Base-by-base conservation (phyloP, 2,888 invertebrate genomes). In the Patella caerulea region DNA sequence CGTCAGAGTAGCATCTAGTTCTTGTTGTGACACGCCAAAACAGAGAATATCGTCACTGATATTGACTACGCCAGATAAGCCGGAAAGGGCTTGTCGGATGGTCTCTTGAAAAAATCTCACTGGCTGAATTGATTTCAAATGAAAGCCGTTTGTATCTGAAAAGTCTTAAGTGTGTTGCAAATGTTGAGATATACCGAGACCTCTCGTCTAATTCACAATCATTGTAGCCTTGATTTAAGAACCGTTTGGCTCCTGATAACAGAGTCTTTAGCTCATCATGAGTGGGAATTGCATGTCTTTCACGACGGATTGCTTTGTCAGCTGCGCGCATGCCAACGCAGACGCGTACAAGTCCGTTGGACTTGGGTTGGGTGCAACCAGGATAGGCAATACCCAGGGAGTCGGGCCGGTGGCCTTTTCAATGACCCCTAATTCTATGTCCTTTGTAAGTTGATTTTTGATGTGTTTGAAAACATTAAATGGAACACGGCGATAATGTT, bases 141-240 rank as follows among this genome's bases (percentile, higher is more conserved):
- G 79, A 77, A 3, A 86, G 72, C 12, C 83, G 24, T 75, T 81
- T 81, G 54, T 83, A 86, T 17, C 86, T 54, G 72, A 75, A 84
- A 4, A 82, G 59, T 11, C 82, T 82, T 56, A 73, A 80, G 45
- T 85, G 82, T 17, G 84, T 86, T 15, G 82, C 75, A 74, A 86
- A 87, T 29, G 85, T 84, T 17, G 86, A 86, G 5, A 87, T 86
- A 3, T 81, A 79, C 9, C 86, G 71, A 9, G 83, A 86, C 24
- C 81, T 80, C 45, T 82, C 79, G 12, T 74, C 71, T 14, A 85
- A 71, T 69, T 86, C 85, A 2, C 84, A 76, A 59, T 87, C 83
- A 59, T 86, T 84, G 72, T 82, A 87, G 0, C 82, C 85, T 78
- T 75, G 80, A 65, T 81, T 84, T 0, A 87, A 76, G 73, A 85